Base-by-base conservation (phyloP, 2,888 invertebrate species). In the Scrobipalpa costella region DNA sequence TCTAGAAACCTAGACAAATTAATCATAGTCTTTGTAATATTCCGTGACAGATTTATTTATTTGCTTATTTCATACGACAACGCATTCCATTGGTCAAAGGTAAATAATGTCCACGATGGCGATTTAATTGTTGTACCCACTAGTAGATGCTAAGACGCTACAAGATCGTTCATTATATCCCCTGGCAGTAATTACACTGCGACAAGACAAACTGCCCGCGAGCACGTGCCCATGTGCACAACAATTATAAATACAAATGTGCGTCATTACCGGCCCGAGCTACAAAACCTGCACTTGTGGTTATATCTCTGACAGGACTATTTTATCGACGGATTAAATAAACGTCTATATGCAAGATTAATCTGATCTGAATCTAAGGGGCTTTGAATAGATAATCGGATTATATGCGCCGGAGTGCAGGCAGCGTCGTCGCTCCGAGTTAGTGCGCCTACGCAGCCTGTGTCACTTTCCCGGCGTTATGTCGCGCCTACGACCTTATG, bases 391-490 rank as follows among this genome's bases (percentile, higher is more conserved):
- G 76, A 71, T 85, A 86, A 87, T 86, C 85, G 80, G 85, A 87
- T 87, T 86, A 86, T 73, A 74, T 74, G 76, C 77, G 77, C 77
- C 71, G 74, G 73, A 71, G 78, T 73, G 72, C 76, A 77, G 75
- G 71, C 71, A 70, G 71, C 73, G 66, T 72, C 67, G 65, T 57
- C 60, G 63, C 62, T 67, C 64, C 74, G 75, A 73, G 73, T 80
- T 72, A 74, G 71, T 67, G 73, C 78, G 85, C 80, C 88, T 87
- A 78, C 88, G 89, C 81, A 86, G 78, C 69, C 75, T 77, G 80
- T 83, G 84, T 84, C 82, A 82, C 88, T 86, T 88, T 88, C 88
- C 78, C 84, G 64, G 70, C 78, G 78, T 74, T 76, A 80, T 76
- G 77, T 76, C 76, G 81, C 86, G 83, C 85, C 86, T 84, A 87